These are phyloP conservation scores for Tragopan temminckii DNA, from an alignment of 2,797 vertebrate genomes.

Conservation along the genomic window DNA sequence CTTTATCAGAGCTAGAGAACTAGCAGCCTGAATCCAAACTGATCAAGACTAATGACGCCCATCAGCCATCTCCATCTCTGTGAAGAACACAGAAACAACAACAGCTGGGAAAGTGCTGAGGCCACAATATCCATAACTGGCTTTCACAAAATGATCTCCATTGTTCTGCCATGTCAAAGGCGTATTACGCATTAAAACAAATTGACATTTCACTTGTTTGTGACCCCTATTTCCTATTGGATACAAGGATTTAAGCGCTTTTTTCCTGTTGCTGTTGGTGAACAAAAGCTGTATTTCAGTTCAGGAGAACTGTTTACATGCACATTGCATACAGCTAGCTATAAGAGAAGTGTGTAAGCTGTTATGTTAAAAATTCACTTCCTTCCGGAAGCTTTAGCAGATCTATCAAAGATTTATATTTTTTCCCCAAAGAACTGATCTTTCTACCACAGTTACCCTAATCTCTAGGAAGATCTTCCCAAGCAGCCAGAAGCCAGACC, in stretches of 20 bases:
- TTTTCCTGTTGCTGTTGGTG: background rate
- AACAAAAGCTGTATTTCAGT: background rate
- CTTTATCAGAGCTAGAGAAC: background rate
- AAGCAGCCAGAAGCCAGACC: background rate
- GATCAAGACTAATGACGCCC: background rate
- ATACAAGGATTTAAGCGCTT: background rate
- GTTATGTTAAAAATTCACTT: background rate
- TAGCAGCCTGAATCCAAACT: background rate
- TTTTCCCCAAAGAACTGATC: background rate
- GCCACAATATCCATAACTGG: background rate
- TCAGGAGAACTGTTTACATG: background rate
- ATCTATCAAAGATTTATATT: background rate
- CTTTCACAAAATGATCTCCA: background rate
- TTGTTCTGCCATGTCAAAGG: background rate
- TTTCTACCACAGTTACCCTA: background rate
- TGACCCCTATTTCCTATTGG: background rate
- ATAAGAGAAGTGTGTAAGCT: background rate
- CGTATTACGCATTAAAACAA: background rate
- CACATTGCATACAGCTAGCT: background rate
- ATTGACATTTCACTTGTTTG: background rate
- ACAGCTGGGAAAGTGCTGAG: background rate
- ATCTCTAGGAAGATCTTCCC: background rate
- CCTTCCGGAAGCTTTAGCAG: slow-evolving; percentile 1
- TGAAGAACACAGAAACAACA: background rate
- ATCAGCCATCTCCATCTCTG: background rate